Percentiles rank a stretch among this genome's conserved stretches.
Evolutionary conservation across 2,888 invertebrate species (phyloP).

Genomic region (Caenorhabditis afra): DNA sequence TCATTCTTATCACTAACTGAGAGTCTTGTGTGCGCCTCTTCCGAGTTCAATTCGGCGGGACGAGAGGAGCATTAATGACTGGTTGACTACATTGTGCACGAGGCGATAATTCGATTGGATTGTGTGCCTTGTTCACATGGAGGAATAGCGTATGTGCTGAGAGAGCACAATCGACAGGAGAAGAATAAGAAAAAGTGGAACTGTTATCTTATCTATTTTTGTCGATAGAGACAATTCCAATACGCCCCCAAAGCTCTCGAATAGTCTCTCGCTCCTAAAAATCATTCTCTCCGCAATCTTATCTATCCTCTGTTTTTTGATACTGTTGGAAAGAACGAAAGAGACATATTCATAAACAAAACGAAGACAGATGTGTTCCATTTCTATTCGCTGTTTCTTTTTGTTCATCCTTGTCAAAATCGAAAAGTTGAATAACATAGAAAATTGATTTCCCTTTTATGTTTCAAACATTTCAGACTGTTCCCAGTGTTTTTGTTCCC

Average conservation of each 20-base stretch:
- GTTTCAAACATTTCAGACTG: slow-evolving; percentile 5
- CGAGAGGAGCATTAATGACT: slow-evolving; percentile 1
- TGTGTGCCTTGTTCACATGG: slow-evolving; percentile 40
- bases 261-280: slow-evolving; percentile 16
- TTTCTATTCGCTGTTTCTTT: slow-evolving; percentile 1
- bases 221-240: slow-evolving; percentile 5
- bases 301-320: slow-evolving; percentile 39
- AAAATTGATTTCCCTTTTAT: background rate
- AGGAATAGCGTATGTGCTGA: slow-evolving; percentile 17
- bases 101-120: slow-evolving; percentile 4
- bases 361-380: slow-evolving; percentile 1
- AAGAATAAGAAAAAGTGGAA: slow-evolving; percentile 3
- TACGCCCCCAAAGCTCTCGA: slow-evolving; percentile 29
- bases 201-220: slow-evolving; percentile 52
- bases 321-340: slow-evolving; percentile 10
- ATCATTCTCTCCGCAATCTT: slow-evolving; percentile 25
- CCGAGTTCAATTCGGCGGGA: slow-evolving; percentile 20
- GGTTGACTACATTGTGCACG: slow-evolving; percentile 26
- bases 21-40: slow-evolving; percentile 4
- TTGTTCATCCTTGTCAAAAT: background rate
- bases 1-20: background rate
- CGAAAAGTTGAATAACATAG: no score
- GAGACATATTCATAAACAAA: slow-evolving; percentile 4
- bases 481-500: background rate
- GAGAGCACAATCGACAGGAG: background rate